Evolutionary conservation across 1,140 invertebrate species (phyloP).

Genomic region (Temnothorax curvispinosus): DNA sequence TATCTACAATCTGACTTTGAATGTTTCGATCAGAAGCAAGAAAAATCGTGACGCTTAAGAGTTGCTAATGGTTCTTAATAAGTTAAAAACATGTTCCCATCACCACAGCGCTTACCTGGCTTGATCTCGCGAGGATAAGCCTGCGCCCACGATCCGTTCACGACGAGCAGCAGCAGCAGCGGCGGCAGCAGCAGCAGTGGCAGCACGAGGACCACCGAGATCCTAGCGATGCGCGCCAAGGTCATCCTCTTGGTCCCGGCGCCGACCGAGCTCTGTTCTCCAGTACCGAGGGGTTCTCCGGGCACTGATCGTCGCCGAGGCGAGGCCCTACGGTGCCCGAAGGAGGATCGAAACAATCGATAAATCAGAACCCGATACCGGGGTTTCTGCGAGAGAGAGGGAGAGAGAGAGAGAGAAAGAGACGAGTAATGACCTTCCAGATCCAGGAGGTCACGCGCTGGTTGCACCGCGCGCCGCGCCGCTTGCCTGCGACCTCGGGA

Average conservation of each 20-base stretch:
- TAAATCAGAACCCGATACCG: conserved; percentile 45
- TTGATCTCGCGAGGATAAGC: conserved; percentile 78
- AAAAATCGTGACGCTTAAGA: background rate
- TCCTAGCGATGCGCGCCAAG: conserved; percentile 69
- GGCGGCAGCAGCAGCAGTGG: conserved; percentile 69
- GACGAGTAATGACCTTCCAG: conserved; percentile 45
- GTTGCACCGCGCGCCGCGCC: conserved; percentile 31
- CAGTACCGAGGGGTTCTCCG: conserved; percentile 4
- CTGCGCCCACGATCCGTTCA: conserved; percentile 63
- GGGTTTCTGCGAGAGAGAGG: background rate
- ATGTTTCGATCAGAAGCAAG: background rate
- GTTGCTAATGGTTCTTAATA: conserved; percentile 19
- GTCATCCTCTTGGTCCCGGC: conserved; percentile 65
- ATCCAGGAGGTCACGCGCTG: conserved; percentile 48
- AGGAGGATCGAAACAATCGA: conserved; percentile 37
- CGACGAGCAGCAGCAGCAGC: conserved; percentile 67
- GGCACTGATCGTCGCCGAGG: conserved; percentile 46
- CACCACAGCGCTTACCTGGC: conserved; percentile 76
- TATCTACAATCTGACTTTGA: background rate
- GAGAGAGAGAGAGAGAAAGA: background rate
- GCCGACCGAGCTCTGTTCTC: conserved; percentile 49
- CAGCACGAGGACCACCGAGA: conserved; percentile 66
- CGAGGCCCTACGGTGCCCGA: conserved; percentile 22
- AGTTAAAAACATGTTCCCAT: conserved; percentile 34
- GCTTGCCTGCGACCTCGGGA: conserved; percentile 47